These are phyloP conservation scores for Stegodyphus mimosarum DNA, from an alignment of 1,140 invertebrate species.

Conservation along the genomic window DNA sequence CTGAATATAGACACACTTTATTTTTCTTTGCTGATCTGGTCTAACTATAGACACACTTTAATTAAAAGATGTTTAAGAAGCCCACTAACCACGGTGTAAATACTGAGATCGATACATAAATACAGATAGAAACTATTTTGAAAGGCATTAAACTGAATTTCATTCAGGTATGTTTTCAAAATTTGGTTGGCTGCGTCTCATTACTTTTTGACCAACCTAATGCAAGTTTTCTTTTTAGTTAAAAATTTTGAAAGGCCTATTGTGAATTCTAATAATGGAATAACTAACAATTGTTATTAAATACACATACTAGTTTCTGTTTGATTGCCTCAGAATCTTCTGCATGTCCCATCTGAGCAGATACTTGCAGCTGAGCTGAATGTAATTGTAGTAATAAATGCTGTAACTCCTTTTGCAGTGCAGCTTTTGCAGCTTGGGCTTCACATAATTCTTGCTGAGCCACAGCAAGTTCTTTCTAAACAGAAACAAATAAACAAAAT, in stretches of 20 bases:
- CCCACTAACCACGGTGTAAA: too few species aligned
- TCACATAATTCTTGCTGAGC: conserved; percentile 78
- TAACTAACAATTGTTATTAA: not conserved
- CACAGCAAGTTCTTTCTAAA: conserved; percentile 80
- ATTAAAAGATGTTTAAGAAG: too few species aligned
- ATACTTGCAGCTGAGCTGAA: conserved; percentile 73
- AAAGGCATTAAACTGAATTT: too few species aligned
- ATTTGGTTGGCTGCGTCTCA: too few species aligned
- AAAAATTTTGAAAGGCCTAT: not conserved
- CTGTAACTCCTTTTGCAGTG: conserved; percentile 75
- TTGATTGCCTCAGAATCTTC: conserved; percentile 72
- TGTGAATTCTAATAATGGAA: not conserved
- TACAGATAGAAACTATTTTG: too few species aligned
- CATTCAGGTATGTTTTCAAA: too few species aligned
- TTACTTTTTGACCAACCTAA: too few species aligned
- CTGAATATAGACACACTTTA: too few species aligned
- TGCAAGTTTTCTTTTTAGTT: too few species aligned
- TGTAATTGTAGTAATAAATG: conserved; percentile 76
- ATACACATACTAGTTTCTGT: conserved; percentile 70
- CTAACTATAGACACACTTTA: too few species aligned
- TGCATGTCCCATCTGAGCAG: conserved; percentile 65
- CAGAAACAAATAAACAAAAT: not conserved
- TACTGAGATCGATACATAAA: too few species aligned
- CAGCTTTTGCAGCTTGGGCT: conserved; percentile 72
- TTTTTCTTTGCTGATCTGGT: too few species aligned